Percentiles rank a stretch among this genome's conserved stretches.
phyloP scores from a whole-genome alignment of 2,113 vertebrate species.

The Bambusicola thoracicus region DNA sequence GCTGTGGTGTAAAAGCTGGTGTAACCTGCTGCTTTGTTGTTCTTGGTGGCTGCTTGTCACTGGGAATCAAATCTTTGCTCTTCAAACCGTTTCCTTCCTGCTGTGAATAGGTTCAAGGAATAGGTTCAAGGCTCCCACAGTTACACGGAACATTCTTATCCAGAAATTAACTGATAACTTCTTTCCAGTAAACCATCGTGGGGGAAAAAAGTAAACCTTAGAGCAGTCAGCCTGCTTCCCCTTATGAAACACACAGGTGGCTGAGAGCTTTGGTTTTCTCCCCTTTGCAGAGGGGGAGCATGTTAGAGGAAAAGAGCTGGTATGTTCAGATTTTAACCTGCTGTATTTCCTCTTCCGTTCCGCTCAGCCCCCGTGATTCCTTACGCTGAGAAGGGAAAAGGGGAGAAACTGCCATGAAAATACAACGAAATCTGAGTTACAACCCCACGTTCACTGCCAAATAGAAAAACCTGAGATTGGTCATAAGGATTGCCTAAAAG shows the following conservation, averaged over 20 bases:
- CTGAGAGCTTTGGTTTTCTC: not conserved
- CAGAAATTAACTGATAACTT: not conserved
- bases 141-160: not conserved
- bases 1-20: not conserved
- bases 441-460: not conserved
- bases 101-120: not conserved
- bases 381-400: not conserved
- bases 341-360: not conserved
- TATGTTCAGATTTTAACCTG: not conserved
- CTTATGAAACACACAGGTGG: not conserved
- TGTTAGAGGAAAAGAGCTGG: not conserved
- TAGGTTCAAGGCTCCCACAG: not conserved
- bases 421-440: not conserved
- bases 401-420: not conserved
- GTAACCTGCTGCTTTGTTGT: not conserved
- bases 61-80: slow-evolving; percentile 1
- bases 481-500: not conserved
- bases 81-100: slow-evolving; percentile 40
- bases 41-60: not conserved
- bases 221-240: not conserved
- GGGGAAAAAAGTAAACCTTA: not conserved
- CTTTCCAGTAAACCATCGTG: not conserved
- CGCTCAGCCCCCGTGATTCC: not conserved
- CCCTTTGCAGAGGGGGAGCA: not conserved
- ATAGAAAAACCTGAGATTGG: not conserved